These are phyloP conservation scores for Dermochelys coriacea DNA, from an alignment of 2,797 vertebrate genomes.

Conservation along the genomic window DNA sequence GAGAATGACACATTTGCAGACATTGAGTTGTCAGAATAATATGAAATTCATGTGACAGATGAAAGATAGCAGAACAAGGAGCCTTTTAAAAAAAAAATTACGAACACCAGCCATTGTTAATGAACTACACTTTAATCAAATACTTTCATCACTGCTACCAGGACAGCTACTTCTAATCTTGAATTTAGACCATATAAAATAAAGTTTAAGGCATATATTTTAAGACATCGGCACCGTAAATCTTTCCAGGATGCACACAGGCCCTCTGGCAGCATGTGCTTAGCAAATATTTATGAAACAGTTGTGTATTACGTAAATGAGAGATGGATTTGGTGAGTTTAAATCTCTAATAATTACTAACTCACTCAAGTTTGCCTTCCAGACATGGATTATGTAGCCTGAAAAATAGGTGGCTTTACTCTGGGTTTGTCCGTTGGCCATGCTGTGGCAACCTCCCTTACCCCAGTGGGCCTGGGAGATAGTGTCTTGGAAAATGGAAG, in stretches of 20 bases:
- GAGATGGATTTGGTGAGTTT: slow-evolving; percentile 20
- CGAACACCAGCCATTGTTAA: slow-evolving; percentile 31
- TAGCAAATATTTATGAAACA: slow-evolving; percentile 39
- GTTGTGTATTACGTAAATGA: slow-evolving; percentile 44
- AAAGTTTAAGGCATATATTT: background rate
- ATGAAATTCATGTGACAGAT: slow-evolving; percentile 38
- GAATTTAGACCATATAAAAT: slow-evolving; percentile 5
- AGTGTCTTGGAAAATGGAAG: background rate
- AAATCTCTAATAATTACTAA: slow-evolving; percentile 41
- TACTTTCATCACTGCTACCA: slow-evolving; percentile 23
- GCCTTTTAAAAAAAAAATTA: slow-evolving; percentile 44
- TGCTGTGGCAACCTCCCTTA: background rate
- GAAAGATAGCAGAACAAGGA: slow-evolving; percentile 19
- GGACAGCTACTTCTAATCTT: background rate
- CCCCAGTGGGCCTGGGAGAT: background rate
- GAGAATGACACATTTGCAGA: slow-evolving; percentile 15
- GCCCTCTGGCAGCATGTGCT: background rate
- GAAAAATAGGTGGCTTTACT: background rate
- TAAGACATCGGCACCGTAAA: slow-evolving; percentile 4
- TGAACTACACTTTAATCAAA: slow-evolving; percentile 34
- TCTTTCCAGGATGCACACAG: background rate
- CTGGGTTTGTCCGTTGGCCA: rapidly evolving
- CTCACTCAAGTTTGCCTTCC: background rate
- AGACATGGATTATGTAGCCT: background rate
- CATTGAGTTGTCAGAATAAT: slow-evolving; percentile 32